Conservation (phyloP, 2,888 invertebrate species). For the Smittia sp. region DNA sequence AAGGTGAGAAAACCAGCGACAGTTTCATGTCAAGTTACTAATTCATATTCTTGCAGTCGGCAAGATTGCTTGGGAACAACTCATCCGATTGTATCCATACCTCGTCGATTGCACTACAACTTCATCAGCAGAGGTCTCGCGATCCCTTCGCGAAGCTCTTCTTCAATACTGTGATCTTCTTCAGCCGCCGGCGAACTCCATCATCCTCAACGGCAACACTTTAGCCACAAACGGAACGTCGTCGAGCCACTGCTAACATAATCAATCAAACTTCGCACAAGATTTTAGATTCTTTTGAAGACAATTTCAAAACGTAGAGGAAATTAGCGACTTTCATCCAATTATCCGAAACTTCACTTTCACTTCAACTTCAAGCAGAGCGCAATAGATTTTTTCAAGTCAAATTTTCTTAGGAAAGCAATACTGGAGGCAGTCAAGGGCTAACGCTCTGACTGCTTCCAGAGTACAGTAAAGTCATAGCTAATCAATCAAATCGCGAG, state of each 20-base stretch:
- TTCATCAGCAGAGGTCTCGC: constrained; percentile 74
- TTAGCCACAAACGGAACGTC: constrained; percentile 30
- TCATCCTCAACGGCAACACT: constrained; percentile 20
- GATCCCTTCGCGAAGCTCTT: constrained; percentile 78
- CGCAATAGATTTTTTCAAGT: constrained; percentile 19
- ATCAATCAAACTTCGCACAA: not conserved
- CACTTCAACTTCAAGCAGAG: too few species aligned
- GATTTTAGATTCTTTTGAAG: constrained; percentile 32
- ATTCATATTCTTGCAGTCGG: constrained; percentile 63
- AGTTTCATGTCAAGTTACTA: constrained; percentile 22
- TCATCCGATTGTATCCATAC: constrained; percentile 86
- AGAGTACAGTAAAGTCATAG: too few species aligned
- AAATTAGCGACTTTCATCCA: constrained; percentile 9
- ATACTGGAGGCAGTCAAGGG: not conserved
- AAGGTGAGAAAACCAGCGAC: constrained; percentile 58
- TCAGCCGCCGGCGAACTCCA: constrained; percentile 57
- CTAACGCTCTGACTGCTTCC: too few species aligned
- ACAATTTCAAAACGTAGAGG: constrained; percentile 9
- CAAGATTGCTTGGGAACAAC: constrained; percentile 85
- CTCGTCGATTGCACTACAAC: constrained; percentile 84
- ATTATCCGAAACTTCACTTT: not conserved
- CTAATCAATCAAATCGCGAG: too few species aligned
- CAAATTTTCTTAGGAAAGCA: not conserved
- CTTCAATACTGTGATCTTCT: constrained; percentile 83
- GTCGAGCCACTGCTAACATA: constrained; percentile 41